phyloP scores from a whole-genome alignment of 2,797 vertebrate species.

The Esox lucius region DNA sequence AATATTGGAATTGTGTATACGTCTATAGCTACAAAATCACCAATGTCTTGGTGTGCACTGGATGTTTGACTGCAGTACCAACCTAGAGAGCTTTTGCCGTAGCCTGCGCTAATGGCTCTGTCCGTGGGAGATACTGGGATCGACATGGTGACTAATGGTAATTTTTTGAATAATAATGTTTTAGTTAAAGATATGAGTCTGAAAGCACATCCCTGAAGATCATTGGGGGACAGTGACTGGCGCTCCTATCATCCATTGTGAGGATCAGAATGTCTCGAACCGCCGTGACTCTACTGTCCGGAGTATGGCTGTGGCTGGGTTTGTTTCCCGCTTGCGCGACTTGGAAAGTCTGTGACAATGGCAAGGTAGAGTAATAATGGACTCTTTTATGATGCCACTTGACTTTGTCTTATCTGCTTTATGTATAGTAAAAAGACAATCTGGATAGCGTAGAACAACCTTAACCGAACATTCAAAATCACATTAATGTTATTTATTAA shows the following conservation, averaged over 20 bases:
- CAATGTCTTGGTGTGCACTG: not conserved
- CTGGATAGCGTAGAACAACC: too few species aligned
- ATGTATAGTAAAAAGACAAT: not conserved
- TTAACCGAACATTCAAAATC: not conserved
- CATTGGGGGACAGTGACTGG: conserved; percentile 5
- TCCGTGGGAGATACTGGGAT: not conserved
- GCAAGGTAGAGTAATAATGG: conserved; percentile 59
- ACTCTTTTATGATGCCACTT: not conserved
- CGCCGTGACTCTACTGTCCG: conserved; percentile 46
- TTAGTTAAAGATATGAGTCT: conserved; percentile 9
- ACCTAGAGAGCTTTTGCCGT: not conserved
- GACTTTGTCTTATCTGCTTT: not conserved
- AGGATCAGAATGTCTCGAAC: conserved; percentile 26
- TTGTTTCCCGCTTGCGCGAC: conserved; percentile 22
- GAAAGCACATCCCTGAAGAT: not conserved
- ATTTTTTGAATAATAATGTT: not conserved
- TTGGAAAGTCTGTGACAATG: conserved; percentile 63
- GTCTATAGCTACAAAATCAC: not conserved
- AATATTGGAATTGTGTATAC: not conserved
- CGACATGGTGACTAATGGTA: not conserved
- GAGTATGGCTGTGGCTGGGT: conserved; percentile 49
- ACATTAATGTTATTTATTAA: not conserved
- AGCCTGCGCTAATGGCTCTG: not conserved
- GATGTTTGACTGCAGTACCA: not conserved
- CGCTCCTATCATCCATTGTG: conserved; percentile 25